These are phyloP conservation scores for Neogobius melanostomus DNA, from an alignment of 2,113 vertebrate genomes.

Conservation along the genomic window DNA sequence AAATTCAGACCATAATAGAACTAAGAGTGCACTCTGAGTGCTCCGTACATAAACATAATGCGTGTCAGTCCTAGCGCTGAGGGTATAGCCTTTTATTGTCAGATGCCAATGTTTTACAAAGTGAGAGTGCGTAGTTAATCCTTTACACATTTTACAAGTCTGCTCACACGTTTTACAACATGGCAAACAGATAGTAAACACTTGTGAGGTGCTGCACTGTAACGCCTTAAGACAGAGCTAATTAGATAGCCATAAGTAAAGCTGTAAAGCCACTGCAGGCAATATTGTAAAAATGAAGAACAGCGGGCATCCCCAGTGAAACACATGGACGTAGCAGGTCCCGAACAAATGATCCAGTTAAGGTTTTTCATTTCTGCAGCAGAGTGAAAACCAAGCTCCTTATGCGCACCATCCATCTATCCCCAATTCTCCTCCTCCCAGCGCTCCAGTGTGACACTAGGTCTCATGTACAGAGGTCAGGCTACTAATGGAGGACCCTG, in stretches of 20 bases:
- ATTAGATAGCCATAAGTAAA: slow-evolving; percentile 76
- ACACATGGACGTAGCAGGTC: slow-evolving; percentile 46
- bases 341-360: slow-evolving; percentile 60
- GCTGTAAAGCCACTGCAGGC: slow-evolving; percentile 38
- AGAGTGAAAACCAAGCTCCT: slow-evolving; percentile 33
- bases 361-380: slow-evolving; percentile 60
- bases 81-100: slow-evolving; percentile 25
- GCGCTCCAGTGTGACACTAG: slow-evolving; percentile 56
- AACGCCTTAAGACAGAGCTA: slow-evolving; percentile 75
- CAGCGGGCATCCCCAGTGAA: slow-evolving; percentile 28
- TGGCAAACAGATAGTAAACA: slow-evolving; percentile 77
- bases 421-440: slow-evolving; percentile 53
- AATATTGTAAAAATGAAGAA: slow-evolving; percentile 59
- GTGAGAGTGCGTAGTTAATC: slow-evolving; percentile 46
- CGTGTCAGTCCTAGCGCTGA: background rate
- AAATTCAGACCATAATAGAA: too few relatives aligned
- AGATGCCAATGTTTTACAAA: slow-evolving; percentile 41
- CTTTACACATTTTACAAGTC: slow-evolving; percentile 69
- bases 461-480: slow-evolving; percentile 76
- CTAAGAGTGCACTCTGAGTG: too few relatives aligned
- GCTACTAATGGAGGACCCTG: slow-evolving; percentile 79
- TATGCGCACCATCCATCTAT: slow-evolving; percentile 54
- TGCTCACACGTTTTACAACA: slow-evolving; percentile 75
- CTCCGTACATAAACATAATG: too few relatives aligned
- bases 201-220: slow-evolving; percentile 67